Evolutionary conservation across 2,888 invertebrate genomes (phyloP), one percentile per base, ranked within the genome.

Genomic region (Operophtera brumata): DNA sequence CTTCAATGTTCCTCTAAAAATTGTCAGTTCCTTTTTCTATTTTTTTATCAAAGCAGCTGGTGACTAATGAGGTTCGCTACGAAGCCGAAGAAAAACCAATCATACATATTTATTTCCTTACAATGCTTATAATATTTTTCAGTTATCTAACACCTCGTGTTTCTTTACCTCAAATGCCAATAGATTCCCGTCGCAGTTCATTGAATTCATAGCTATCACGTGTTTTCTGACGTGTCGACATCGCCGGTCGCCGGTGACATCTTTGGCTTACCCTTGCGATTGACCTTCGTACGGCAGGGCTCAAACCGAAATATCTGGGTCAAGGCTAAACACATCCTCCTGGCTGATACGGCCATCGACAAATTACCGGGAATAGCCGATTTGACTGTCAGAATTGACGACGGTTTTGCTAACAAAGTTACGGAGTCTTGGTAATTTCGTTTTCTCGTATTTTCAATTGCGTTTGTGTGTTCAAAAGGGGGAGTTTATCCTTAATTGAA

Each of bases 221-320:
- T 41, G 32, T 8, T 26, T n/a, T 12, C 1, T 51, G 42, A 48
- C 36, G 46, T 54, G 26, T n/a, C n/a, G n/a, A n/a, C n/a, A n/a
- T n/a, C n/a, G 8, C 2, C 45, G 52, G 48, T 47, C 52, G 34
- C 20, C 41, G 41, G n/a, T 43, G 13, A 25, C 30, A 34, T 48
- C 34, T 44, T 44, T 26, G 41, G 32, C 13, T 32, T 47, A 13
- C 47, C 53, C 50, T 58, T 54, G 49, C 12, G 26, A 36, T 40
- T 54, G 47, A 50, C 57, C 49, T 54, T 50, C 39, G 30, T n/a
- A 30, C 12, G 14, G 13, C 7, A 3, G 12, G 26, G 36, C 42
- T 47, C 37, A 36, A 9, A 9, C 36, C 37, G 26, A 37, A 41
- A 28, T 41, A 46, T 42, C 12, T 37, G 7, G 36, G 34, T 43